Evolutionary conservation across 1,140 invertebrate species (phyloP), one percentile per base, ranked within the genome.

Genomic region (Neodiprion pinetum): DNA sequence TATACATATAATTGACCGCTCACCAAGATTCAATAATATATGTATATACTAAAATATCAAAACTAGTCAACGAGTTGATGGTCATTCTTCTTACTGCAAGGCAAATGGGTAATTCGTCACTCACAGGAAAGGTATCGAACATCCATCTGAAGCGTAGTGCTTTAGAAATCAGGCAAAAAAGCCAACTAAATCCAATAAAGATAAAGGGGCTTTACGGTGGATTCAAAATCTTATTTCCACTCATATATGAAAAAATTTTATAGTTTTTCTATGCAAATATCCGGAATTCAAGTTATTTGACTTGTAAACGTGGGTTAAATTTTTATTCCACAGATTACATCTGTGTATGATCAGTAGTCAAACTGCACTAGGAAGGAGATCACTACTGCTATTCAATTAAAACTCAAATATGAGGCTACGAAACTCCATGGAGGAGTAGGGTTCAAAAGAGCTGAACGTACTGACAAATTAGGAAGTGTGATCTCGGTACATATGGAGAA

Each of bases 101-200:
- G 50, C 10, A 53, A 53, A 53, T 53, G 50, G 50, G 50, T 14
- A 53, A 53, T 53, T 53, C 50, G 10, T 53, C 50, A 53, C 50
- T 53, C 10, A 53, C 50, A 11, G 50, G 50, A 1, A 53, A 53
- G n/a, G 50, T 53, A 53, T 53, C 50, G 50, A 53, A 53, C 50
- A 53, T 53, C n/a, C 50, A 53, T 53, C 50, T 53, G 50, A 53
- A 53, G 50, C 50, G 50, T 53, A 53, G 50, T 53, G 50, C 50
- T 53, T 53, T 14, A 53, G 50, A 53, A 53, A 53, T 53, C 50
- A 53, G 50, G 50, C 50, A 53, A 53, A 53, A 53, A 21, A 53
- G n/a, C 10, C 50, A 53, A 53, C 50, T 1, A 53, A n/a, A 53
- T 53, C 50, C 50, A 53, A 53, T 14, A 2, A 53, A 53, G 50